Evolutionary conservation across 35 echinoderm and acorn worm genomes (phyloP), one percentile per base, ranked within the genome.

Genomic region (Amphiura filiformis): DNA sequence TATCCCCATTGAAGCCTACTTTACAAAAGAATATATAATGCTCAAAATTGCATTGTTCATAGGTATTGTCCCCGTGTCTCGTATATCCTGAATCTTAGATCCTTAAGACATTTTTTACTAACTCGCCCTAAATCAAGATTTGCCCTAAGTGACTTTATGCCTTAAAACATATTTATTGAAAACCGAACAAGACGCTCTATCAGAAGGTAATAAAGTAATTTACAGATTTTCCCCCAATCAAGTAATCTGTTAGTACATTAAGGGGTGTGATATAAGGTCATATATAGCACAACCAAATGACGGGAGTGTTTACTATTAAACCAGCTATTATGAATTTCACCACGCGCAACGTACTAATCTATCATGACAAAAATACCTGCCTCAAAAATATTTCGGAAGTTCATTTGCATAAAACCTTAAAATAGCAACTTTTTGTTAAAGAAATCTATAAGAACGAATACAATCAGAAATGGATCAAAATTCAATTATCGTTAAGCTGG

Each of bases 351-450:
- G 61, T 13, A 2, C 7, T 70, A 23, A 70, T 70, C 15, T 23
- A 70, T 13, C 15, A 13, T 70, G 61, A 70, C 61, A 70, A 15
- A 52, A 70, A 13, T 70, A 26, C 61, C 61, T 70, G 15, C 17
- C 20, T 70, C 28, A 47, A 47, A n/a, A 30, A 70, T n/a, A 70
- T 70, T 70, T 70, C 61, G 61, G 61, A 70, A 70, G 61, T 70
- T 70, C 15, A 70, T 70, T 70, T 70, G 61, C 61, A 70, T 70
- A 70, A 70, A 70, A 18, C 61, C 61, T 70, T 70, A 70, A 70
- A 70, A 70, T 26, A 70, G 61, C 61, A 70, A 70, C 61, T 70
- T 70, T 52, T 70, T 70, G 61, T 70, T 11, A 70, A 70, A 70
- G 41, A 4, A 11, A 70, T 15, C 61, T 52, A 52, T 52, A 20